Evolutionary conservation across 2,888 invertebrate species (phyloP), one percentile per base, ranked within the genome.

Genomic region (Pycnomerus fuliginosus): DNA sequence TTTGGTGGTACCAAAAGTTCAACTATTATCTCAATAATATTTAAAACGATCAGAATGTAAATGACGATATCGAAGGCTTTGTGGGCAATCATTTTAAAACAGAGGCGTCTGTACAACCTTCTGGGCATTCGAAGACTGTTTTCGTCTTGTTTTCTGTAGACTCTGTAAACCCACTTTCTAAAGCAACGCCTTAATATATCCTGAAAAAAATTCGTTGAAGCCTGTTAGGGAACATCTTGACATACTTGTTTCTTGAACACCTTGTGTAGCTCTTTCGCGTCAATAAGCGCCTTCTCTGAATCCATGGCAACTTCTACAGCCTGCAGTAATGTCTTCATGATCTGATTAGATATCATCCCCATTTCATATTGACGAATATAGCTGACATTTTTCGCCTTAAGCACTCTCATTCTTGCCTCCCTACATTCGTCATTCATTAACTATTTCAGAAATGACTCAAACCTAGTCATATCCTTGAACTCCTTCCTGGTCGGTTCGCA

Each of bases 341-440:
- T 79, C 3, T 80, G 76, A 39, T 79, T 76, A 28, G 80, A 78
- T 44, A 83, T 71, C 67, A 81, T 76, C 0, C 83, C 83, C 40
- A 79, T 78, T 53, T 81, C 81, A 53, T 78, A 82, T 60, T 83
- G 83, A 1, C 80, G 69, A 79, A 80, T 80, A 55, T 79, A 82
- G 0, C 80, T 80, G 54, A 80, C 80, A 67, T 80, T 80, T 61
- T 80, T 69, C 0, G 80, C 78, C 65, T 81, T 81, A 1, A 82
- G 59, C 1, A 81, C 74, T 3, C 81, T 70, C 30, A 80, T 73
- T 35, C 80, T 74, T 1, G 81, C 80, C 63, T 82, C 82, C 50
- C 76, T 72, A 66, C 71, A 73, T 77, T 81, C 78, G 55, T 79
- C 79, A 5, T 74, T 69, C 16, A 76, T 73, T 55, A n/a, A n/a